Evolutionary conservation across 2,113 vertebrate genomes (phyloP).

Genomic region (Xenus cinereus): DNA sequence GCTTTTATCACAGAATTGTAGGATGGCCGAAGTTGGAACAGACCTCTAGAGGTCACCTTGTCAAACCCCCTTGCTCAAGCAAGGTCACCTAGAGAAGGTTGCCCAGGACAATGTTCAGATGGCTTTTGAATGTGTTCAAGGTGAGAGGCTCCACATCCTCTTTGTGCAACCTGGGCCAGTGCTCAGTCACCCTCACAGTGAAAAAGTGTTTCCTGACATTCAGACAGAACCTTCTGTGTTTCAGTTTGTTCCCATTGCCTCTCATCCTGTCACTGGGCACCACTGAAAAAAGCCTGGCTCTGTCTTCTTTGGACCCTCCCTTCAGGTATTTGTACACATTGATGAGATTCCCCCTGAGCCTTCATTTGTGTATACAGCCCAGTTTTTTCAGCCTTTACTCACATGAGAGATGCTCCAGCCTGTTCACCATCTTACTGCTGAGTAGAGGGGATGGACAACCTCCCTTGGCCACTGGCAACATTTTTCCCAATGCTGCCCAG

Average conservation of each 20-base stretch:
- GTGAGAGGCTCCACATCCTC: not conserved
- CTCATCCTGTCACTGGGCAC: not conserved
- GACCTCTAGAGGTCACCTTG: not conserved
- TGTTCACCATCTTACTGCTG: not conserved
- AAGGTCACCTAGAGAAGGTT: not conserved
- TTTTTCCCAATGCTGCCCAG: not conserved
- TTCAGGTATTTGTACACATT: not conserved
- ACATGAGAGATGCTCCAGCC: not conserved
- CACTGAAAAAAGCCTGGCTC: fast-evolving
- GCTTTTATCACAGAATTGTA: not conserved
- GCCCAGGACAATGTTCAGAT: not conserved
- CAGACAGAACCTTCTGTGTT: not conserved
- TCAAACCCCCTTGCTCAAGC: not conserved
- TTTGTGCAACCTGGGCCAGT: not conserved
- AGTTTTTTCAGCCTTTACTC: not conserved
- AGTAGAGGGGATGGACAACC: not conserved
- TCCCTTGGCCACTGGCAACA: not conserved
- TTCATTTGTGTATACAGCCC: not conserved
- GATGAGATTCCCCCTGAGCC: not conserved
- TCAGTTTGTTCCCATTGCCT: not conserved
- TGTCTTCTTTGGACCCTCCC: not conserved
- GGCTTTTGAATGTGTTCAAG: not conserved
- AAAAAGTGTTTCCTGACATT: not conserved
- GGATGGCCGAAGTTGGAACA: not conserved
- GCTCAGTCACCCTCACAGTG: not conserved